A percentile compares a stretch with the other conserved stretches of the same genome.
Conservation (phyloP, 1,140 invertebrate genomes). For the Belonocnema kinseyi region DNA sequence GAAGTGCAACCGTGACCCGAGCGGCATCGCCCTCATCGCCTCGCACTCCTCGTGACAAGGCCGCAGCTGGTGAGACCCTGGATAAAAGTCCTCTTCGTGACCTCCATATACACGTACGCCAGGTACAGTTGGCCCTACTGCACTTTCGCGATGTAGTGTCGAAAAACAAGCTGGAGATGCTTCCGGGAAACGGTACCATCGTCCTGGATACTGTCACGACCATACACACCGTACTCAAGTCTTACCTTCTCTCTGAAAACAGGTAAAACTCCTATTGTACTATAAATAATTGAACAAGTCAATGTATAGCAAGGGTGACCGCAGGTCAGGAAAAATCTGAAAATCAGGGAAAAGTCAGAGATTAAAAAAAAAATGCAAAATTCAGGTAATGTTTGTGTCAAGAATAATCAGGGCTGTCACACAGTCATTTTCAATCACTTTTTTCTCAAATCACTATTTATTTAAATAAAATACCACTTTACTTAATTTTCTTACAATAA, state of each 20-base stretch:
- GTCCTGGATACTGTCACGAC: constrained; percentile 93
- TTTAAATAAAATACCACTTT: not conserved
- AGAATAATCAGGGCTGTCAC: no score
- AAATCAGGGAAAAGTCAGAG: no score
- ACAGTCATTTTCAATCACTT: no score
- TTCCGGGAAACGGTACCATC: constrained; percentile 93
- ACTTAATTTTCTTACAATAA: no score
- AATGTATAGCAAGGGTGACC: no score
- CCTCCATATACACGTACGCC: constrained; percentile 71
- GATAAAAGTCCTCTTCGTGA: constrained; percentile 75
- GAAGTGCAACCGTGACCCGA: constrained; percentile 59
- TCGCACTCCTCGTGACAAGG: constrained; percentile 67
- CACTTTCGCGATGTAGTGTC: constrained; percentile 94
- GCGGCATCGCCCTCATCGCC: constrained; percentile 73
- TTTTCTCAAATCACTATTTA: not conserved
- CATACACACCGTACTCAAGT: constrained; percentile 86
- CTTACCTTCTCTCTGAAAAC: constrained; percentile 82
- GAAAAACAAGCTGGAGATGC: constrained; percentile 93
- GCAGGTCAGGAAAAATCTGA: no score
- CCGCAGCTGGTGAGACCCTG: constrained; percentile 39
- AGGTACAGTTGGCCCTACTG: constrained; percentile 86
- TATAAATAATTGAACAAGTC: not conserved
- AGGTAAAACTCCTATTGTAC: constrained; percentile 74
- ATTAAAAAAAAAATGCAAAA: no score
- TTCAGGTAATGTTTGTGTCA: no score